These are phyloP conservation scores for Malacosoma neustria DNA, from an alignment of 2,888 invertebrate species.

Conservation along the genomic window DNA sequence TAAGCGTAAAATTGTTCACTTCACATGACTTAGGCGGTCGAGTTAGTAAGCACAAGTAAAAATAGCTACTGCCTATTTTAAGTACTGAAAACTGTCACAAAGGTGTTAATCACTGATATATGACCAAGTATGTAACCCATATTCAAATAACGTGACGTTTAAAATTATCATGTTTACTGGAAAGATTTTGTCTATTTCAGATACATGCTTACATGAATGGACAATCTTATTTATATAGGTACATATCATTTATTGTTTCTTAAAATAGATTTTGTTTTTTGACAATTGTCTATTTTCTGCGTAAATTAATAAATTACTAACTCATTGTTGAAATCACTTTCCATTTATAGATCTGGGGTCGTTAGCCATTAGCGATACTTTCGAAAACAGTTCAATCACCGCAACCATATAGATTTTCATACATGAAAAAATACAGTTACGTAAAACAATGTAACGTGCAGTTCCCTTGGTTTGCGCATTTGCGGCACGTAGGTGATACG, in stretches of 20 bases:
- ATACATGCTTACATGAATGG: constrained; percentile 10
- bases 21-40: constrained; percentile 15
- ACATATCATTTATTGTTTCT: neutral
- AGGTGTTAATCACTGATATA: constrained; percentile 20
- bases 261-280: neutral
- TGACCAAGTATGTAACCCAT: constrained; percentile 21
- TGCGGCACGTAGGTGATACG: constrained; percentile 31
- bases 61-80: constrained; percentile 26
- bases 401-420: constrained; percentile 5
- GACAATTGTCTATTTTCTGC: neutral
- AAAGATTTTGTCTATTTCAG: constrained; percentile 11
- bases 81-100: constrained; percentile 12
- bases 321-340: neutral
- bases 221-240: neutral
- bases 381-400: neutral
- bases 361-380: neutral
- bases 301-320: too few relatives aligned
- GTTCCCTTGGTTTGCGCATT: constrained; percentile 30
- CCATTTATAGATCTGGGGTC: neutral
- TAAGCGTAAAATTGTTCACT: constrained; percentile 16
- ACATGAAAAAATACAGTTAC: constrained; percentile 34
- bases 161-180: constrained; percentile 16
- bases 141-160: constrained; percentile 17
- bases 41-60: constrained; percentile 22
- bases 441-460: constrained; percentile 26